Base-by-base conservation (phyloP, 2,113 vertebrate species). In the Rattus rattus region DNA sequence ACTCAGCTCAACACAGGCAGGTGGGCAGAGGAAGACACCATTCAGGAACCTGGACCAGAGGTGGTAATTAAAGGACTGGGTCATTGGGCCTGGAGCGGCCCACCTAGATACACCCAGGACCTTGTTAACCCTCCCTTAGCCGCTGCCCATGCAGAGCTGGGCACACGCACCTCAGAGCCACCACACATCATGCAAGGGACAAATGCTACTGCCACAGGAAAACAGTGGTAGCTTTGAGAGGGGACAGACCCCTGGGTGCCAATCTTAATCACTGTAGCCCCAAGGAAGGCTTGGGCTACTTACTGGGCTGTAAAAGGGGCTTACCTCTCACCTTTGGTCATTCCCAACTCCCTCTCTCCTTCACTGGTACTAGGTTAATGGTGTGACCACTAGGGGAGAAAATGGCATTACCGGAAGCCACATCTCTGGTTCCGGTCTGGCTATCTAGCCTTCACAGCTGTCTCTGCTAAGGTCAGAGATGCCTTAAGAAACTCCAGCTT, bases 181-280 rank as follows among this genome's bases (percentile, higher is more conserved):
- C 61, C 61, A n/a, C 12, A 47, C 61, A 77, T 5, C 67, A 39
- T 14, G 54, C 7, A 24, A 20, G 65, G 24, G 26, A 43, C 10
- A 26, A 33, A 33, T n/a, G 39, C 49, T n/a, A 61, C 4, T 0
- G 88, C 95, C 17, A 6, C 0, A 26, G 75, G 30, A 61, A 43
- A 73, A 70, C 6, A 17, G 43, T 20, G 20, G 22, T 87, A n/a
- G 92, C 28, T 67, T 17, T 20, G 36, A 47, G 67, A 76, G 28
- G n/a, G 81, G 77, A 39, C 9, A 3, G 26, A 16, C 0, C 91
- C 72, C 52, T 73, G 54, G 77, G 75, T 17, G 65, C 65, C 72
- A 67, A 65, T 61, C 69, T 90, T 95, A 96, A 96, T 96, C 94
- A 92, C 7, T 72, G 20, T 33, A 87, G 94, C 61, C 76, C 73